Conservation (phyloP, 1,140 invertebrate species). For the Drosophila pallidifrons region DNA sequence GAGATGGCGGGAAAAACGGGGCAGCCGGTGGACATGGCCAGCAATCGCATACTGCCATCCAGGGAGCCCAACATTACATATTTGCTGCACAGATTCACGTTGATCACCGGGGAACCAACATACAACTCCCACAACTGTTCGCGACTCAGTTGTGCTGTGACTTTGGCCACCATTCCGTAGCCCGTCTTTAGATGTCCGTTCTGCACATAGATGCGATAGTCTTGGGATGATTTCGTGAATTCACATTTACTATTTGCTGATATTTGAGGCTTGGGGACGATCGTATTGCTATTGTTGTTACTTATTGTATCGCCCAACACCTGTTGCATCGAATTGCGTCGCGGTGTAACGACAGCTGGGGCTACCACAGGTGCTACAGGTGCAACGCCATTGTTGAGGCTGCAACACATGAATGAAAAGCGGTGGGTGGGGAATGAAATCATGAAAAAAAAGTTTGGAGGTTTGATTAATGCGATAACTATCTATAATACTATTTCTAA, state of each 20-base stretch:
- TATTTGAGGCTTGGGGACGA: slow-evolving; percentile 65
- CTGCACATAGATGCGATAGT: slow-evolving; percentile 73
- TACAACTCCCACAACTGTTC: slow-evolving; percentile 66
- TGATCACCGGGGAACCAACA: slow-evolving; percentile 76
- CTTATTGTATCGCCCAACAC: slow-evolving; percentile 23
- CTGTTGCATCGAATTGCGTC: slow-evolving; percentile 24
- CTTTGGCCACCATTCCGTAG: slow-evolving; percentile 71
- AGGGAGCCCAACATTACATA: slow-evolving; percentile 79
- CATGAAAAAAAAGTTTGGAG: neutral
- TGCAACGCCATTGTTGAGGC: neutral
- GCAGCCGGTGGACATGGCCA: slow-evolving; percentile 71
- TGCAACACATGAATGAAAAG: neutral
- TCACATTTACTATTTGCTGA: slow-evolving; percentile 68
- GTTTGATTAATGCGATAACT: too few species aligned
- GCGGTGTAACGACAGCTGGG: slow-evolving; percentile 9
- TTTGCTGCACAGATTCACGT: slow-evolving; percentile 79
- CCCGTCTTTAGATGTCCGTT: slow-evolving; percentile 73
- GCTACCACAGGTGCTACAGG: neutral
- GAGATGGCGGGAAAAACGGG: slow-evolving; percentile 75
- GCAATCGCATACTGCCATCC: slow-evolving; percentile 76
- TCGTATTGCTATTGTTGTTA: slow-evolving; percentile 52
- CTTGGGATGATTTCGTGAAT: slow-evolving; percentile 65
- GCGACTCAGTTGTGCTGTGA: slow-evolving; percentile 52
- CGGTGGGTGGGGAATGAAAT: too few species aligned
- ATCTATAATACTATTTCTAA: too few species aligned